Base-by-base conservation (phyloP, 2,113 vertebrate genomes). In the Gobius niger region DNA sequence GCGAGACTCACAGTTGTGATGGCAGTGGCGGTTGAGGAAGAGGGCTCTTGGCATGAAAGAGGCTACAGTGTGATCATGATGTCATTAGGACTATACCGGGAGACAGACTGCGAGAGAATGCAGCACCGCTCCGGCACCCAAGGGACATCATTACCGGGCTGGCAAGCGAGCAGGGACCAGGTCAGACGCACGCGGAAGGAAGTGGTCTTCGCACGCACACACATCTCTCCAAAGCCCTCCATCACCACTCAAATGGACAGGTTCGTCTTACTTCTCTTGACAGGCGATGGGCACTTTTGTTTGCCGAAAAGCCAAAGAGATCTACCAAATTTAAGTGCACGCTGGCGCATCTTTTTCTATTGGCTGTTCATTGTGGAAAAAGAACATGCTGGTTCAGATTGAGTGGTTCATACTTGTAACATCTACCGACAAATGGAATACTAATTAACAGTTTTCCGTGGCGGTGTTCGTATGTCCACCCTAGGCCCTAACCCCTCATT, bases 71-170 rank as follows among this genome's bases (percentile, higher is more conserved):
- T 90, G 88, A 91, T 91, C 90, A 91, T 85, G 82, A 88, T 90
- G 87, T 90, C 89, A 91, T 91, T 88, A 91, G 87, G 77, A 86
- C 85, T 73, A 89, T 90, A 81, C 83, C 84, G 84, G 77, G 64
- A 90, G 90, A 89, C 88, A 87, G 89, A 70, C 82, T 60, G 80
- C 82, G 86, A 77, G 78, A 87, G 83, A 82, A 83, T 82, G 82
- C 81, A 76, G 78, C 68, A 68, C 68, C 54, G 67, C 80, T 71
- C 24, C 1, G 24, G 44, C 73, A 88, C 90, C 90, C 89, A 59
- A 14, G 90, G 90, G 90, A 91, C 65, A 76, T 91, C 90, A 91
- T 91, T 91, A 91, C 81, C 89, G 85, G 10, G 81, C 84, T 86
- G 81, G 82, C 10, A 86, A 85, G 61, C 78, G 82, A 85, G 85